A percentile compares a stretch with the other conserved stretches of the same genome.
Evolutionary conservation across 2,113 vertebrate genomes (phyloP).

Genomic region (Antigone vipio): DNA sequence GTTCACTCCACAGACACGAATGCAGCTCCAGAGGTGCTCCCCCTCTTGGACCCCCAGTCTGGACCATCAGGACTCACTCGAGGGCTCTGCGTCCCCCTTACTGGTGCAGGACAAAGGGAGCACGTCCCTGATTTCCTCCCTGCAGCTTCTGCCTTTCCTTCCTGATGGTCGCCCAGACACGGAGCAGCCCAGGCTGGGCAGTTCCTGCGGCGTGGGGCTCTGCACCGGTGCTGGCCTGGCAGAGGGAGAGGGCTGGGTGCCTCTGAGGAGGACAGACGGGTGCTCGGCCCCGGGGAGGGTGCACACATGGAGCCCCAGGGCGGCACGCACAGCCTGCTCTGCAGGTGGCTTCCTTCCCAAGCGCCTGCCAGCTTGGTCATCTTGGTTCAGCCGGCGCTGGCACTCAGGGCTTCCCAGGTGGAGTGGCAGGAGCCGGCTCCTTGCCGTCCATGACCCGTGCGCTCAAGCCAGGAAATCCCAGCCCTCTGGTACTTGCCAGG

Average conservation of each 20-base stretch:
- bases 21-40: neutral
- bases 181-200: neutral
- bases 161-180: too few species aligned
- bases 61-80: neutral
- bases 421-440: neutral
- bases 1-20: neutral
- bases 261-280: neutral
- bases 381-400: neutral
- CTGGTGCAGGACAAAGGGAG: neutral
- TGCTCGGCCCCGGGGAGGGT: accelerated
- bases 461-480: conserved; percentile 23
- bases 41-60: neutral
- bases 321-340: accelerated
- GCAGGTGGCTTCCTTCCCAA: neutral
- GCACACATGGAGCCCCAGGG: neutral
- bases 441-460: accelerated
- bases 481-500: neutral
- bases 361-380: neutral
- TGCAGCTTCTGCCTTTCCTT: neutral
- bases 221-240: neutral
- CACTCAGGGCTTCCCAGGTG: neutral
- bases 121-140: neutral
- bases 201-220: neutral
- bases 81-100: neutral
- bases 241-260: neutral